Conservation (phyloP, 1,140 invertebrate genomes). For the Trichonephila clavipes region DNA sequence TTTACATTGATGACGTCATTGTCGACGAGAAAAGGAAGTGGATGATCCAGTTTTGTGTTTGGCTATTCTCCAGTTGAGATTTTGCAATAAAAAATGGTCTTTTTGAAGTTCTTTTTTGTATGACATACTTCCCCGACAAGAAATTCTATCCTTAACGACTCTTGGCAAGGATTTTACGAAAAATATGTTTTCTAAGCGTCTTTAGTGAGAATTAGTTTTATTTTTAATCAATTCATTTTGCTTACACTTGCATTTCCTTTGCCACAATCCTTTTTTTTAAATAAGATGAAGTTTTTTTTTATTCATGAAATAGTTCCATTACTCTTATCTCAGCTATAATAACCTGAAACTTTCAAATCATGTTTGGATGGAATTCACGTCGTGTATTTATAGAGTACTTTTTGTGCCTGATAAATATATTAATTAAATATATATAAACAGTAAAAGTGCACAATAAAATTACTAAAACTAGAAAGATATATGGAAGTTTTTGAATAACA, state of each 20-base stretch:
- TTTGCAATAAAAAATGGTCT: conserved; percentile 26
- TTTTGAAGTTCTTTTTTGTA: conserved; percentile 32
- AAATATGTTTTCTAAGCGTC: conserved; percentile 3
- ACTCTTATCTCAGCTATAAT: not conserved
- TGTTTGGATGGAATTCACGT: no score
- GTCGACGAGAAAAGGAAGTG: not conserved
- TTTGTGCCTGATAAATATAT: no score
- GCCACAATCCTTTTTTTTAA: not conserved
- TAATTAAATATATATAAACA: no score
- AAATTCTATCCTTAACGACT: conserved; percentile 59
- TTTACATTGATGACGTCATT: conserved; percentile 50
- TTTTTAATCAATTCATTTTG: conserved; percentile 32
- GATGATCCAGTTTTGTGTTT: not conserved
- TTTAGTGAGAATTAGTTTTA: not conserved
- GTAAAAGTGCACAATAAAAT: no score
- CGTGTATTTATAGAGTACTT: no score
- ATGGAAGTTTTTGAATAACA: no score
- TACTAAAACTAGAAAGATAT: no score
- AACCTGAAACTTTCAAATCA: no score
- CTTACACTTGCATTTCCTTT: conserved; percentile 25
- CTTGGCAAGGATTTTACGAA: conserved; percentile 52
- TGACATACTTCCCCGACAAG: conserved; percentile 9
- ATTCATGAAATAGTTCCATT: not conserved
- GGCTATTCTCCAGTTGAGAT: conserved; percentile 33
- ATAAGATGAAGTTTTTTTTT: not conserved